Conservation (phyloP, 2,113 vertebrate species). For the Myrmophylax atrothorax region DNA sequence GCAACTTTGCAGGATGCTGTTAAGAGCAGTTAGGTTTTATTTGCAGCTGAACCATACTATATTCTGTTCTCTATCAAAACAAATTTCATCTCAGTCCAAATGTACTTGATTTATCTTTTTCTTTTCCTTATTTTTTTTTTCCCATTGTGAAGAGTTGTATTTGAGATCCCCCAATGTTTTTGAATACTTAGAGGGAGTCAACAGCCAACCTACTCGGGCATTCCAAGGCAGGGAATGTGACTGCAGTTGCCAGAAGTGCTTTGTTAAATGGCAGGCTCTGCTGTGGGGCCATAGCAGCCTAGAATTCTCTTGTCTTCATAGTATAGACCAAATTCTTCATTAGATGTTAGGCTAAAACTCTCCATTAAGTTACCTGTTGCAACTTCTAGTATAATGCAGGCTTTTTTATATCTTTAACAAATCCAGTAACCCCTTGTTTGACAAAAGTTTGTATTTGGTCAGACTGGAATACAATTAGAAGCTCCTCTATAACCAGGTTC, state of each 20-base stretch:
- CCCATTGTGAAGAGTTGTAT: background rate
- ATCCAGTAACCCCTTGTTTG: background rate
- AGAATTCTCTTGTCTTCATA: background rate
- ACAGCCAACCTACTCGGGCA: background rate
- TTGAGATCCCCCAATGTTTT: background rate
- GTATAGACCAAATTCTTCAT: background rate
- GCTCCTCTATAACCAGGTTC: background rate
- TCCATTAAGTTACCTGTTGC: background rate
- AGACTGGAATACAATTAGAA: background rate
- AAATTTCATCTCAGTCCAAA: background rate
- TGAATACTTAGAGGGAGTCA: background rate
- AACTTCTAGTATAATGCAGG: background rate
- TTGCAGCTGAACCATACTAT: background rate
- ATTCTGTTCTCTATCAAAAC: background rate
- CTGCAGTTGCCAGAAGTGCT: background rate
- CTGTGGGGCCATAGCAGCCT: background rate
- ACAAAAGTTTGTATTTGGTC: background rate
- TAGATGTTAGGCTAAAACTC: background rate
- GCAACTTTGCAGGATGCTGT: background rate
- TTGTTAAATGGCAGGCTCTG: background rate
- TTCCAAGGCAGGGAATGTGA: background rate
- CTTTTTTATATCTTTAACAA: background rate
- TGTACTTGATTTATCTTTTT: background rate
- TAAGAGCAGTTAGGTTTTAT: background rate
- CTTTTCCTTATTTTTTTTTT: background rate